Evolutionary conservation across 2,113 vertebrate genomes (phyloP), one percentile per base, ranked within the genome.

Genomic region (Dendropsophus ebraccatus): DNA sequence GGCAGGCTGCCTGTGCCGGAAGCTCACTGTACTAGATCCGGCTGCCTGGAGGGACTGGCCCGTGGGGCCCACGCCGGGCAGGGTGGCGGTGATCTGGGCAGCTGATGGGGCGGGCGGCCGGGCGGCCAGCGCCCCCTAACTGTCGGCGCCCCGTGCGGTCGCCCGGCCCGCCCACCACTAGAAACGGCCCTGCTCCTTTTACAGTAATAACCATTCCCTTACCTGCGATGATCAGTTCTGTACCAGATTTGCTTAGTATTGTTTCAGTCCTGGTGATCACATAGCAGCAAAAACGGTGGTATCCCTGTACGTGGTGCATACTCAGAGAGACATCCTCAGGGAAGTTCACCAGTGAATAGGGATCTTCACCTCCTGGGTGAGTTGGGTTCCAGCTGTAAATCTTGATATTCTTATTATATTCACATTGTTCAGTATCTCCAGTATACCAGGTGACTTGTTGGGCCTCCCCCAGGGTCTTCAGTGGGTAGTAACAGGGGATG

Each of bases 211-310:
- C 10, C 25, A n/a, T n/a, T 65, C 12, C 54, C 17, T 50, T 77
- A 85, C 83, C 83, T 77, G 60, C 58, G 65, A 85, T 25, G 56
- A 62, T 30, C 19, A 85, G 58, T 2, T n/a, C n/a, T n/a, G n/a
- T n/a, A n/a, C 37, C 47, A 30, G 1, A 23, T 25, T 5, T 28
- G 5, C 37, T 81, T 41, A 8, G 45, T 25, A 25, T 19, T 80
- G 1, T 2, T 28, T 11, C 77, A 4, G 9, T 60, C 10, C 2
- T 60, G 30, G 35, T 58, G 21, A 11, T 60, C 19, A 81, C 37
- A 1, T 9, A 8, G 41, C 79, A 81, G 58, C 79, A 81, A 25
- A 67, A 81, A 25, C 14, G 21, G 0, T 3, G 2, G 7, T 9
- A 19, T 28, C 5, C 9, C 3, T 10, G 23, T 21, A 49, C 23